phyloP scores from a whole-genome alignment of 2,113 vertebrate species.

The Crypturellus undulatus region DNA sequence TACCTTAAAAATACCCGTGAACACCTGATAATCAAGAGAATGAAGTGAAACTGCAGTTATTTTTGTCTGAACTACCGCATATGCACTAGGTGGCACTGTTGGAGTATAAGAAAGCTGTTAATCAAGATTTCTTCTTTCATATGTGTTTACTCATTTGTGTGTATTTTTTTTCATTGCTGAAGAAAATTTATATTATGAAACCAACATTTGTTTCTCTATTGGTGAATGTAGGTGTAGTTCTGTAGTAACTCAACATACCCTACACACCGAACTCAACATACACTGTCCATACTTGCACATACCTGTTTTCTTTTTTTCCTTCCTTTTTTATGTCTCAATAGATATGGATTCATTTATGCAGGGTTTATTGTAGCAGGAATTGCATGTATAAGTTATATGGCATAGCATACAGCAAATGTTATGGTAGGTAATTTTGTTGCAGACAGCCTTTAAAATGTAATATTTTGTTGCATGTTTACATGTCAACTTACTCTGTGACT shows the following conservation, averaged over 20 bases:
- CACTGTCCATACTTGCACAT: background rate
- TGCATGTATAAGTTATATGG: rapidly evolving
- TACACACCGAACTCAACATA: background rate
- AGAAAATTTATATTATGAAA: slow-evolving; percentile 23
- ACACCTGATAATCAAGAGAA: background rate
- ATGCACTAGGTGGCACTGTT: slow-evolving; percentile 78
- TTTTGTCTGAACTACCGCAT: background rate
- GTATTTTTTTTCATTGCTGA: background rate
- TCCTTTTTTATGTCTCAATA: rapidly evolving
- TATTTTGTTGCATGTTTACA: rapidly evolving
- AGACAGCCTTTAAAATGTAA: rapidly evolving
- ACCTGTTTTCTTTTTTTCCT: rapidly evolving
- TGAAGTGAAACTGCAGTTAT: background rate
- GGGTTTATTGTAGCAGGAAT: rapidly evolving
- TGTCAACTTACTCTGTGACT: rapidly evolving
- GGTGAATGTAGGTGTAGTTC: slow-evolving; percentile 26
- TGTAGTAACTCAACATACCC: background rate
- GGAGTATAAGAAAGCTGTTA: slow-evolving; percentile 66
- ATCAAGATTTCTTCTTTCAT: slow-evolving; percentile 43
- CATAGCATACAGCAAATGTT: rapidly evolving
- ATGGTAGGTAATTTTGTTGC: background rate
- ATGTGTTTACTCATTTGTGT: slow-evolving; percentile 21
- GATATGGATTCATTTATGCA: rapidly evolving
- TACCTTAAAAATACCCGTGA: background rate
- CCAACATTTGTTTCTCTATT: background rate